Evolutionary conservation across 2,888 invertebrate genomes (phyloP).

Genomic region (Brachyopa scutellaris): DNA sequence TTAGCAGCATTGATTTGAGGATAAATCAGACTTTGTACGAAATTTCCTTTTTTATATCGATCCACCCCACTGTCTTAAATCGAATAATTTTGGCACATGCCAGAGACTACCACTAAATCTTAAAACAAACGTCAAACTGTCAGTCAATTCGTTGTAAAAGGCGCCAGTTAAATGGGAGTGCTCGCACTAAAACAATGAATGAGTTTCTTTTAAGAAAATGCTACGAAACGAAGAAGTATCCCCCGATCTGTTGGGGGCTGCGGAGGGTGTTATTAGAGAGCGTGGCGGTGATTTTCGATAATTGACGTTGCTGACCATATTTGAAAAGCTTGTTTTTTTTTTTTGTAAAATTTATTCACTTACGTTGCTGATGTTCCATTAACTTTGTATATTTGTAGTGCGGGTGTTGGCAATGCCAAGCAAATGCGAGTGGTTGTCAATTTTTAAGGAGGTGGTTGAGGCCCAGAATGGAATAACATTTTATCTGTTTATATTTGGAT

Average conservation of each 20-base stretch:
- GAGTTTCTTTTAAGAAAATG: conserved; percentile 8
- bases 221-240: neutral
- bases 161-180: conserved; percentile 25
- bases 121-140: conserved; percentile 12
- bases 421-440: too few species aligned
- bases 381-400: neutral
- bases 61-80: neutral
- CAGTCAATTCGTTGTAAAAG: conserved; percentile 15
- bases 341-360: neutral
- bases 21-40: too few species aligned
- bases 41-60: too few species aligned
- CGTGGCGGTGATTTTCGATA: neutral
- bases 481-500: neutral
- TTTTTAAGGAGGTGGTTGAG: neutral
- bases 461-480: neutral
- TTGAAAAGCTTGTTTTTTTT: neutral
- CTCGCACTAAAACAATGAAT: conserved; percentile 18
- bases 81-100: conserved; percentile 4
- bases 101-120: conserved; percentile 10
- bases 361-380: neutral
- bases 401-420: too few species aligned
- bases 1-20: too few species aligned
- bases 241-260: too few species aligned
- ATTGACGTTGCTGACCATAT: conserved; percentile 7
- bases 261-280: neutral